Conservation (phyloP, 2,113 vertebrate species). For the Xerus inauris region DNA sequence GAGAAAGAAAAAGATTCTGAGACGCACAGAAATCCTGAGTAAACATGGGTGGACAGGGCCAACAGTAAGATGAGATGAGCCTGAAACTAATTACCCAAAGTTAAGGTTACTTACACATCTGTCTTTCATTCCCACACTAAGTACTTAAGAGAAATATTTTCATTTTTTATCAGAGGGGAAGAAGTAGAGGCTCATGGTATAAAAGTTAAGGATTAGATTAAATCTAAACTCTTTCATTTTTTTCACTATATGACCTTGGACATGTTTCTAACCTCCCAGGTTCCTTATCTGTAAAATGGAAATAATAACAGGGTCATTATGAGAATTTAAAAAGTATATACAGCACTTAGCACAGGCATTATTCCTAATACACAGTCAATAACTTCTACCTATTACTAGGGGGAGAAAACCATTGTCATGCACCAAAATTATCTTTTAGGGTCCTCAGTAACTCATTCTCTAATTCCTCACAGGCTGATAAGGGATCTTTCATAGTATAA, state of each 20-base stretch:
- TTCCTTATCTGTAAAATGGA: neutral
- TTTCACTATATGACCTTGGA: neutral
- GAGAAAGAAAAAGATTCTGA: neutral
- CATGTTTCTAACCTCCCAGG: neutral
- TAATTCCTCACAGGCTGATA: neutral
- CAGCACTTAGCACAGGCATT: neutral
- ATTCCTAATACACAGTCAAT: neutral
- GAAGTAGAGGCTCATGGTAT: neutral
- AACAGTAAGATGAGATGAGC: neutral
- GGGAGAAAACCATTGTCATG: neutral
- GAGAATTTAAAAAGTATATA: neutral
- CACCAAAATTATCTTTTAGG: neutral
- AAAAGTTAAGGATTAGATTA: neutral
- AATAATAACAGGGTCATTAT: neutral
- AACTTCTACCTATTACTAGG: neutral
- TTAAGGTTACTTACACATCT: slow-evolving; percentile 16
- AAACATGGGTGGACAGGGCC: neutral
- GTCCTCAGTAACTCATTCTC: neutral
- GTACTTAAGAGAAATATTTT: slow-evolving; percentile 3
- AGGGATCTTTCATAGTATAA: neutral
- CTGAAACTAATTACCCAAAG: neutral
- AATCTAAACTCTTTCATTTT: neutral
- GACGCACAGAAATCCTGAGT: neutral
- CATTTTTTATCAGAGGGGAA: slow-evolving; percentile 21
- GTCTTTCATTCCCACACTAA: neutral